These are phyloP conservation scores for Campoletis raptor DNA, from an alignment of 2,888 invertebrate genomes.

Conservation along the genomic window DNA sequence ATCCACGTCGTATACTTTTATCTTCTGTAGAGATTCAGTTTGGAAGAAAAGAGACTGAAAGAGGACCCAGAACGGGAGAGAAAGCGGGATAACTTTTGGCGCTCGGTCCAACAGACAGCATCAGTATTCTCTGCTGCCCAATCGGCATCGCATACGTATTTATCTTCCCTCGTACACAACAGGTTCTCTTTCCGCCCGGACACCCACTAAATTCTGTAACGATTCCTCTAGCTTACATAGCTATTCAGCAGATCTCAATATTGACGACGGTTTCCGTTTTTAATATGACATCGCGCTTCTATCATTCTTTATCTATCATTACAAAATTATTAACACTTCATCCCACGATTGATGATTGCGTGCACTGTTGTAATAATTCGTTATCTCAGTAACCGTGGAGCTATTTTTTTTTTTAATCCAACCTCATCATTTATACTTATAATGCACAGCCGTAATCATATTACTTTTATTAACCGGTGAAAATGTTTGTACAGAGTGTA, in stretches of 20 bases:
- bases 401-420: neutral
- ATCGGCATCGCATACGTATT: slow-evolving; percentile 66
- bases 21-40: slow-evolving; percentile 64
- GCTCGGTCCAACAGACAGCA: slow-evolving; percentile 39
- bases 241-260: slow-evolving; percentile 12
- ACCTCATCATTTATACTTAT: neutral
- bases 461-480: neutral
- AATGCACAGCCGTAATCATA: neutral
- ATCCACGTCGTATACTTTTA: slow-evolving; percentile 68
- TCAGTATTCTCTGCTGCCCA: slow-evolving; percentile 44
- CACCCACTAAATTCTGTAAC: slow-evolving; percentile 15
- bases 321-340: neutral
- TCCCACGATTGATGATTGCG: neutral
- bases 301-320: neutral
- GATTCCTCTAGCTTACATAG: neutral
- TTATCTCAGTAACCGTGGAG: neutral
- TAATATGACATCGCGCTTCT: neutral
- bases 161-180: slow-evolving; percentile 62
- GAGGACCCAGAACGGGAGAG: slow-evolving; percentile 56
- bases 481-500: neutral
- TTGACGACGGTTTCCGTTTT: slow-evolving; percentile 27
- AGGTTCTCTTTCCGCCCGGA: slow-evolving; percentile 30
- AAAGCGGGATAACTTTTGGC: slow-evolving; percentile 45
- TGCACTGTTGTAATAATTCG: neutral
- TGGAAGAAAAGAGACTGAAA: slow-evolving; percentile 30